Percentiles rank a stretch among this genome's conserved stretches.
Conservation (phyloP, 1,140 invertebrate genomes). For the Sesamia nonagrioides region DNA sequence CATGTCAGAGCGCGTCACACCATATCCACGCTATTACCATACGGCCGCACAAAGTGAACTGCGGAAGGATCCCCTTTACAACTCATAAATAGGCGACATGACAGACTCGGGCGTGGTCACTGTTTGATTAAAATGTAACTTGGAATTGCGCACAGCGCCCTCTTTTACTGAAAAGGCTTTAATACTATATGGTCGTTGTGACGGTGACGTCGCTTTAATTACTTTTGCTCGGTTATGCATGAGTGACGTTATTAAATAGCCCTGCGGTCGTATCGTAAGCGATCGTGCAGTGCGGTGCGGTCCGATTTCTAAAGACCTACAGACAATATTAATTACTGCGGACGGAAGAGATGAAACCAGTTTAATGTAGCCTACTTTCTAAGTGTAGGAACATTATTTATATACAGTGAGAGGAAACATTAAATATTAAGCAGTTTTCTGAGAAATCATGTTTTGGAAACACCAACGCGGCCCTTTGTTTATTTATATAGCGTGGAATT, state of each 20-base stretch:
- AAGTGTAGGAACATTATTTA: background rate
- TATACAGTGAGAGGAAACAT: slow-evolving; percentile 1
- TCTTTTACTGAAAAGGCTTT: slow-evolving; percentile 68
- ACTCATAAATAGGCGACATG: slow-evolving; percentile 78
- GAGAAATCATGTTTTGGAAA: background rate
- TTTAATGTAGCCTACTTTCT: background rate
- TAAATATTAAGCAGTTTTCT: background rate
- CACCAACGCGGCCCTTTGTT: background rate
- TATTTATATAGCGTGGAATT: background rate
- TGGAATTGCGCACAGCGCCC: slow-evolving; percentile 64
- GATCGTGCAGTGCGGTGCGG: slow-evolving; percentile 30
- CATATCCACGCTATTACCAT: slow-evolving; percentile 79
- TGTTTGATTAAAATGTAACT: slow-evolving; percentile 82
- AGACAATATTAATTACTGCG: slow-evolving; percentile 29
- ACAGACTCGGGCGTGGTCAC: slow-evolving; percentile 72
- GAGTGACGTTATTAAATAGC: slow-evolving; percentile 64
- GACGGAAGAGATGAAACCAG: slow-evolving; percentile 7
- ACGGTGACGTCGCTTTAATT: slow-evolving; percentile 72
- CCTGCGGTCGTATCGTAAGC: slow-evolving; percentile 52
- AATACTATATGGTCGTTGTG: slow-evolving; percentile 63
- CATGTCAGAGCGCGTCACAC: slow-evolving; percentile 77
- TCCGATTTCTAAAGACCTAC: slow-evolving; percentile 23
- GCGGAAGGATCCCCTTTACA: slow-evolving; percentile 66
- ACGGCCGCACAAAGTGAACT: slow-evolving; percentile 72
- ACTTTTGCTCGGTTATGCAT: slow-evolving; percentile 68